Evolutionary conservation across 2,113 vertebrate species (phyloP).

Genomic region (Acrocephalus kingi): DNA sequence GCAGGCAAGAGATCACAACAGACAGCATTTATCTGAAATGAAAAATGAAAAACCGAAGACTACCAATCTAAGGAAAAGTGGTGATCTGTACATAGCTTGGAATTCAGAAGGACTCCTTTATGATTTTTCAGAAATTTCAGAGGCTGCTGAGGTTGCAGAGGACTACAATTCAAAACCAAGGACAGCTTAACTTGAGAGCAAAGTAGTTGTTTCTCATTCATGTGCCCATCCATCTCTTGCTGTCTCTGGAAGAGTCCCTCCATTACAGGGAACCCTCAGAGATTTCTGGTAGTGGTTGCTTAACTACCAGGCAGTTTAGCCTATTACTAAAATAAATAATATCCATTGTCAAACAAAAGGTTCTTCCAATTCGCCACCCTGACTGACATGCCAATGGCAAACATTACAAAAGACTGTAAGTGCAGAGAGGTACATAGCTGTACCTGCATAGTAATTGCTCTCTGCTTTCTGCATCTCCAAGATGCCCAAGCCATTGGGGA

Average conservation of each 20-base stretch:
- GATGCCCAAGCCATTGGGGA: not conserved
- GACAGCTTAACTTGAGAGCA: not conserved
- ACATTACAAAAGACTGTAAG: rapidly evolving
- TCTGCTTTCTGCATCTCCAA: not conserved
- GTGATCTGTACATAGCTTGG: not conserved
- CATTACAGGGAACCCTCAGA: not conserved
- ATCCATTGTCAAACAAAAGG: not conserved
- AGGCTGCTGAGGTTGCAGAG: not conserved
- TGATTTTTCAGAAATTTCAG: constrained; percentile 19
- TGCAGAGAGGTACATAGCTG: not conserved
- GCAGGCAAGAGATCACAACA: not conserved
- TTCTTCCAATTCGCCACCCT: not conserved
- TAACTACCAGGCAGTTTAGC: not conserved
- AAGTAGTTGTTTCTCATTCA: not conserved
- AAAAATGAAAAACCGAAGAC: not conserved
- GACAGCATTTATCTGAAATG: not conserved
- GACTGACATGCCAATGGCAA: not conserved
- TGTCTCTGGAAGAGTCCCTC: not conserved
- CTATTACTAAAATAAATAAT: not conserved
- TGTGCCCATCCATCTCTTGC: not conserved
- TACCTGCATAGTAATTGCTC: not conserved
- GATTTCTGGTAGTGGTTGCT: not conserved
- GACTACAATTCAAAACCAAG: not conserved
- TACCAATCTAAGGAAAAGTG: not conserved
- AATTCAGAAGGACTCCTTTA: not conserved